Evolutionary conservation across 2,888 invertebrate genomes (phyloP).

Genomic region (Cephus sareptanus): DNA sequence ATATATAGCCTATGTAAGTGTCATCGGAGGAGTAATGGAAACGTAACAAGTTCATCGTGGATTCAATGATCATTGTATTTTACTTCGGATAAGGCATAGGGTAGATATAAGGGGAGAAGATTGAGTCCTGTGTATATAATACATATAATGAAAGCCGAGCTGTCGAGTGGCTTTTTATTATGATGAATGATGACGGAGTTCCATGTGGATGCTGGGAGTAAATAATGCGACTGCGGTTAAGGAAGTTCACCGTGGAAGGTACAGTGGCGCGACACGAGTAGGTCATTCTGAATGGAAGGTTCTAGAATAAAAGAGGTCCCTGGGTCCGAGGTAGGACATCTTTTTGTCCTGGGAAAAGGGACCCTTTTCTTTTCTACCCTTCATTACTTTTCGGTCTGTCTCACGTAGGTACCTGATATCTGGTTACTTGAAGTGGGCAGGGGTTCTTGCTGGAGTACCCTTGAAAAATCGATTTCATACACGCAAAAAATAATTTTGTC

Average conservation of each 20-base stretch:
- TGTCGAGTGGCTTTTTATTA: slow-evolving; percentile 40
- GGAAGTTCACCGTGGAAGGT: slow-evolving; percentile 18
- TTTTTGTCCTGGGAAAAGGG: background rate
- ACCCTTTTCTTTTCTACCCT: background rate
- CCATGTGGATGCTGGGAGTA: slow-evolving; percentile 25
- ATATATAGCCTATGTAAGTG: background rate
- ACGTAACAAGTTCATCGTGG: background rate
- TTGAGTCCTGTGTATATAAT: background rate
- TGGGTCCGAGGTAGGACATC: background rate
- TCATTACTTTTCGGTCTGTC: background rate
- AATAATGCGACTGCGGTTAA: slow-evolving; percentile 21
- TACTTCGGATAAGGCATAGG: background rate
- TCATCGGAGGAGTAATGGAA: background rate
- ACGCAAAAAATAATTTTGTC: background rate
- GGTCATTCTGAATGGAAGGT: background rate
- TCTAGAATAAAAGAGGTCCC: background rate
- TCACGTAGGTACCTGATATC: background rate
- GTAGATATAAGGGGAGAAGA: background rate
- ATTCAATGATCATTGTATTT: background rate
- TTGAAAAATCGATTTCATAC: background rate
- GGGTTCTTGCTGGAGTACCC: background rate
- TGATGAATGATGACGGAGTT: slow-evolving; percentile 41
- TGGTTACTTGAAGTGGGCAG: background rate
- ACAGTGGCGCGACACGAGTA: background rate
- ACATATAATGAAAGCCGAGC: slow-evolving; percentile 28